Conservation (phyloP, 2,113 vertebrate species). For the Stigmatopora argus region DNA sequence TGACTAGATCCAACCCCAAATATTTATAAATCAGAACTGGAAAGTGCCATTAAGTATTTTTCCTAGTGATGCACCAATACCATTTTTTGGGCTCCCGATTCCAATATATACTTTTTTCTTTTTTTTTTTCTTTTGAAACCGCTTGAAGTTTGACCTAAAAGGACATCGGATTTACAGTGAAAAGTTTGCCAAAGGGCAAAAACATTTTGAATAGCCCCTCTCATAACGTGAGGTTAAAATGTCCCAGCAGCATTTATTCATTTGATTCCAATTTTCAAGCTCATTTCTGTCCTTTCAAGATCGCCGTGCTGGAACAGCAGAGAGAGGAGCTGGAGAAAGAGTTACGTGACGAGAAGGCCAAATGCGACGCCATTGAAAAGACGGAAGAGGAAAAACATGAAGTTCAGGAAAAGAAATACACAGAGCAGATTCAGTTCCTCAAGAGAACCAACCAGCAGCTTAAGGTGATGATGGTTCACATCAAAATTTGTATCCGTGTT, state of each 20-base stretch:
- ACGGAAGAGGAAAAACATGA: constrained; percentile 75
- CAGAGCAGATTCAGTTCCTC: constrained; percentile 80
- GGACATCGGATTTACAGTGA: no score
- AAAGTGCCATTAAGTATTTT: no score
- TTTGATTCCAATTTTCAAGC: not conserved
- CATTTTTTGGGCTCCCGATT: no score
- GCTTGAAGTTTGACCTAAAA: no score
- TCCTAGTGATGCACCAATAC: no score
- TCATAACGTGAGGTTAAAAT: not conserved
- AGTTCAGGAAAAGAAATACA: constrained; percentile 82
- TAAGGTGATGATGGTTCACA: constrained; percentile 69
- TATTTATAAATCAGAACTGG: no score
- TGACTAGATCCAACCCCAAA: no score
- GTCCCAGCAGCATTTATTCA: not conserved
- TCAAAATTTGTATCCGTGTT: not conserved
- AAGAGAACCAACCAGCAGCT: constrained; percentile 83
- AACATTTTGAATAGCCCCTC: not conserved
- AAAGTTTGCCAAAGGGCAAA: no score
- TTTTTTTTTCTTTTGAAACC: no score
- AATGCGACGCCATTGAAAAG: constrained; percentile 77
- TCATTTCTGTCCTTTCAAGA: constrained; percentile 57
- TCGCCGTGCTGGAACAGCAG: constrained; percentile 77
- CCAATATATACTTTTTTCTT: no score
- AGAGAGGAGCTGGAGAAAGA: constrained; percentile 77
- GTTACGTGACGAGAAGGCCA: constrained; percentile 79